A percentile compares a stretch with the other conserved stretches of the same genome.
These are phyloP conservation scores for Sakesphorus luctuosus DNA, from an alignment of 2,113 vertebrate species.

Conservation along the genomic window DNA sequence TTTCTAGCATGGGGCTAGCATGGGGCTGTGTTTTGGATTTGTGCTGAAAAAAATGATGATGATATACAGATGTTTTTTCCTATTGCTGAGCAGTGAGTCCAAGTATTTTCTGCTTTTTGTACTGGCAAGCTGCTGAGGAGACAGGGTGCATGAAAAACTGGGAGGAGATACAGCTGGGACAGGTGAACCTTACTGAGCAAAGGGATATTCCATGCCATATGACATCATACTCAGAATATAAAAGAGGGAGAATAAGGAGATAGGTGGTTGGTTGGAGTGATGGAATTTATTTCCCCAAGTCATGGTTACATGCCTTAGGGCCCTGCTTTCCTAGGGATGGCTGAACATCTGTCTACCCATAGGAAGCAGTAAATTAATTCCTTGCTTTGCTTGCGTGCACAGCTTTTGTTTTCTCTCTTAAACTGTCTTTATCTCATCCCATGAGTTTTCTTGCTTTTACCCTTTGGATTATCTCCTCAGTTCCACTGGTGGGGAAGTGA, in stretches of 20 bases:
- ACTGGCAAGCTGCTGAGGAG: neutral
- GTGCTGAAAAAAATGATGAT: neutral
- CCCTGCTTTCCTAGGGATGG: neutral
- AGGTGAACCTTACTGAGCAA: neutral
- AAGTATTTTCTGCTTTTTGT: neutral
- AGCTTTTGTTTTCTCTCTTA: neutral
- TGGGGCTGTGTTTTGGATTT: neutral
- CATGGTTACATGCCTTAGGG: too few species aligned
- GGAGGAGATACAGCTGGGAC: neutral
- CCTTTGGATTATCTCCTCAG: fast-evolving
- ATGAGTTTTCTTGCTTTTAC: neutral
- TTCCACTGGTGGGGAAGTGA: neutral
- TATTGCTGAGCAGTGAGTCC: neutral
- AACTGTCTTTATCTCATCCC: neutral
- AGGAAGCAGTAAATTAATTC: neutral
- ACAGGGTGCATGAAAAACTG: fast-evolving
- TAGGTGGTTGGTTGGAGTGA: neutral
- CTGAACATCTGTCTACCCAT: neutral
- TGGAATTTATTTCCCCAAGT: neutral
- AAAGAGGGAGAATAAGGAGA: neutral
- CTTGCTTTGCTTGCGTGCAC: neutral
- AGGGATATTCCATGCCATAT: neutral
- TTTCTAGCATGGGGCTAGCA: neutral
- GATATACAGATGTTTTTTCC: neutral
- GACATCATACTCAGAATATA: neutral